Evolutionary conservation across 2,888 invertebrate species (phyloP).

Genomic region (Tanytarsus gracilentus): DNA sequence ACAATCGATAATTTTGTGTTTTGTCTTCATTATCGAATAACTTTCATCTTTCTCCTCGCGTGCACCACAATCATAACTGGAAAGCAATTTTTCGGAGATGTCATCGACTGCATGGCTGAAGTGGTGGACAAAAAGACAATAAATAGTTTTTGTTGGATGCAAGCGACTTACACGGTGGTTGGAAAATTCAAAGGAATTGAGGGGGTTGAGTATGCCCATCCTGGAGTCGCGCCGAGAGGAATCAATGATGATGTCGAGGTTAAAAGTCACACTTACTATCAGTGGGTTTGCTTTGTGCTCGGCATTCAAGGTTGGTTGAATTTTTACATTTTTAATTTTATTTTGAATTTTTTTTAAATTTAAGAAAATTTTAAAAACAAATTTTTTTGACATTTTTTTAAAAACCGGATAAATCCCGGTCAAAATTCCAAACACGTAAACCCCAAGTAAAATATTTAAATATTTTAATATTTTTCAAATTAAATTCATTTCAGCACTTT

Average conservation of each 20-base stretch:
- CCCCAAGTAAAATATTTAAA: too few relatives aligned
- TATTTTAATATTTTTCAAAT: too few relatives aligned
- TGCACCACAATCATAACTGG: constrained; percentile 89
- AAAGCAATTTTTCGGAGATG: constrained; percentile 92
- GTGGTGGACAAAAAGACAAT: constrained; percentile 79
- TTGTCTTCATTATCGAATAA: constrained; percentile 86
- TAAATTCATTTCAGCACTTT: constrained; percentile 83
- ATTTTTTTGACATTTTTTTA: too few relatives aligned
- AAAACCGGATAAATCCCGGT: too few relatives aligned
- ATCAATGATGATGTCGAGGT: constrained; percentile 72
- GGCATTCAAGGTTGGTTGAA: constrained; percentile 10
- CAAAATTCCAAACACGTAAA: too few relatives aligned
- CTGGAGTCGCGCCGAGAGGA: constrained; percentile 69
- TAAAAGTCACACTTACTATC: constrained; percentile 90
- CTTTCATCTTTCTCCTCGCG: constrained; percentile 81
- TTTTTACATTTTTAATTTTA: neutral
- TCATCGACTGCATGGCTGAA: constrained; percentile 91
- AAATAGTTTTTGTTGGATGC: constrained; percentile 91
- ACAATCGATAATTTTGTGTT: constrained; percentile 94
- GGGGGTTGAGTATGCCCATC: constrained; percentile 72
- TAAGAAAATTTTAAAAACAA: too few relatives aligned
- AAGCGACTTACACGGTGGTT: constrained; percentile 86
- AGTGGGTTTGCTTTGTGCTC: constrained; percentile 45
- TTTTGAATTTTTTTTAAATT: neutral
- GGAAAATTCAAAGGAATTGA: constrained; percentile 66